Evolutionary conservation across 2,113 vertebrate species (phyloP), one percentile per base, ranked within the genome.

Genomic region (Pelusios castaneus): DNA sequence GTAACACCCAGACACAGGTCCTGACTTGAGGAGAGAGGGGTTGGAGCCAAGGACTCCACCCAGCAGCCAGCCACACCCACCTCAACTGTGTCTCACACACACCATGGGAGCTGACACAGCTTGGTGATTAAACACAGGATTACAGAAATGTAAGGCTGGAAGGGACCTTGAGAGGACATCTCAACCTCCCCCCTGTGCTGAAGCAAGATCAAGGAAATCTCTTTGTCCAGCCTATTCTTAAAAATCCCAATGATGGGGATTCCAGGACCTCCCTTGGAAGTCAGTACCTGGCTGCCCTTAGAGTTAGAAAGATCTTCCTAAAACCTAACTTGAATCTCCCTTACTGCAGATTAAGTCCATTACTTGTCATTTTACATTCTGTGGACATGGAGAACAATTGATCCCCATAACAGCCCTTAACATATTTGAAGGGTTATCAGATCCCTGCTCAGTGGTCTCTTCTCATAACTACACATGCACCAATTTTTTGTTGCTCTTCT

Each of bases 21-120:
- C 0, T 2, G 93, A 87, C 97, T 96, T 95, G 96, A 93, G 60
- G 84, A 63, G 84, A 63, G 31, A 83, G 19, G n/a, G 3, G 49
- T 70, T 41, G 16, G 87, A 94, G 86, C 45, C 80, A 91, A 80
- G 49, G 82, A 93, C 87, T 81, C 75, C 95, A 87, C 88, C 94
- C 29, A 8, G 85, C 52, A 34, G 7, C 60, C 27, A 12, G 34
- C 47, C 34, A 27, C 92, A 83, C 73, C 85, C 73, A 11, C 31
- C 55, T 21, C 41, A 13, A 7, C 73, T 75, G 4, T 41, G n/a
- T 29, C 55, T 83, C 47, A 58, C 73, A 51, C 73, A 14, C 11
- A 8, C 25, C 29, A 38, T 49, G 49, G 45, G 41, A 16, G 13
- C 67, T 43, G 38, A 13, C 22, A 75, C 11, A 10, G 38, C 22